Base-by-base conservation (phyloP, 2,888 invertebrate species). In the Perizoma affinitatum region DNA sequence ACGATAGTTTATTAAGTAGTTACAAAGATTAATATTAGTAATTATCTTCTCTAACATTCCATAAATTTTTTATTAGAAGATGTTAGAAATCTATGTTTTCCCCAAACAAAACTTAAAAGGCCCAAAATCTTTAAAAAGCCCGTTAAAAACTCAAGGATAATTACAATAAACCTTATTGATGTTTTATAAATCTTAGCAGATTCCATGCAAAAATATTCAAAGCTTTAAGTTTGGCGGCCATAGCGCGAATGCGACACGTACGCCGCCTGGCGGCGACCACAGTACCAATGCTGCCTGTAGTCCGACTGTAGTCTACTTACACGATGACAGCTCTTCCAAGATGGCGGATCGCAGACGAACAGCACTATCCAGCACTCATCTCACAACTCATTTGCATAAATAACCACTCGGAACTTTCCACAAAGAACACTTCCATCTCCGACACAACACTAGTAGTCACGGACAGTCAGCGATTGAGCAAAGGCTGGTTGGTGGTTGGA, bases 131-230 rank as follows among this genome's bases (percentile, higher is more conserved):
- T 22, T 22, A 22, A 22, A 22, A 1, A 22, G 22, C 22, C 22
- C 22, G 22, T 22, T 22, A 22, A 22, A 22, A 22, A 3, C 3
- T 22, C 22, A 22, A 22, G 22, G 22, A 22, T 1, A 47, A 42
- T 46, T 34, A 42, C 40, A 41, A 52, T 40, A 46, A 52, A 22
- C 22, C 34, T 43, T 34, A 63, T 57, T 67, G 11, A 43, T 50
- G 51, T 34, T 34, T 10, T 33, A 60, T 54, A 71, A 71, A 75
- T 69, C 62, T 70, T 69, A 65, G 65, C 49, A 74, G 71, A 75
- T 71, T 71, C 71, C 71, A 90, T 91, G 89, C 82, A 87, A 91
- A 90, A 88, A 88, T 91, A 91, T 91, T 90, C 89, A 88, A 84
- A 84, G 75, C 73, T 71, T 69, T 71, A 72, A 76, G 77, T 76